Evolutionary conservation across 2,797 vertebrate species (phyloP).

Genomic region (Pangasius djambal): DNA sequence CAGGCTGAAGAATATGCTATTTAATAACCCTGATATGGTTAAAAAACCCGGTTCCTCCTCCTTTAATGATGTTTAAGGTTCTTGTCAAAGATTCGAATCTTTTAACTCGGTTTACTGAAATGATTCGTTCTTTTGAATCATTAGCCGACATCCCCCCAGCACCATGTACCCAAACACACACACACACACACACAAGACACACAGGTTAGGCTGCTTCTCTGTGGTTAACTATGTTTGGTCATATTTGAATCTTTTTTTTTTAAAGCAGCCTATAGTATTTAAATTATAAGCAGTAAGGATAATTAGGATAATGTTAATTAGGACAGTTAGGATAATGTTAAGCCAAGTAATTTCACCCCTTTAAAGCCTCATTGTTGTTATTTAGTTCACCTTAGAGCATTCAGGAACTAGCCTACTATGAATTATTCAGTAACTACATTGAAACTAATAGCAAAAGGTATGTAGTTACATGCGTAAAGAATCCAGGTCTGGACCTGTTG

Average conservation of each 20-base stretch:
- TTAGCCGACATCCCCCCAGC: not conserved
- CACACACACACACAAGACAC: no score
- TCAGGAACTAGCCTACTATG: not conserved
- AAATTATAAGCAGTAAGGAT: not conserved
- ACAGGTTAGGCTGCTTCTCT: not conserved
- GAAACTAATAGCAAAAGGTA: not conserved
- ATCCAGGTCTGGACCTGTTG: not conserved
- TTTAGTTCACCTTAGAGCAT: not conserved
- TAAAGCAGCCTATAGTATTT: not conserved
- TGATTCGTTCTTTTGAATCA: not conserved
- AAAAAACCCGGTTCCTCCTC: not conserved
- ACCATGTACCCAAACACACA: no score
- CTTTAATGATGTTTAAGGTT: not conserved
- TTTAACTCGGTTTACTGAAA: not conserved
- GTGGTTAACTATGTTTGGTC: not conserved
- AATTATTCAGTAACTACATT: not conserved
- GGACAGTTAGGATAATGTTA: not conserved
- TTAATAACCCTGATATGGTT: not conserved
- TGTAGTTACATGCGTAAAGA: not conserved
- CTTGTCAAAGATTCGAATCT: not conserved
- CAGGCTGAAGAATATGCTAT: not conserved
- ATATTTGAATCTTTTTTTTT: not conserved
- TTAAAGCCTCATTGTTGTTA: not conserved
- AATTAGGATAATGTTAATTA: no score
- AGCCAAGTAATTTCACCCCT: not conserved